phyloP scores from a whole-genome alignment of 2,888 invertebrate species.

The Andrena trimmerana region DNA sequence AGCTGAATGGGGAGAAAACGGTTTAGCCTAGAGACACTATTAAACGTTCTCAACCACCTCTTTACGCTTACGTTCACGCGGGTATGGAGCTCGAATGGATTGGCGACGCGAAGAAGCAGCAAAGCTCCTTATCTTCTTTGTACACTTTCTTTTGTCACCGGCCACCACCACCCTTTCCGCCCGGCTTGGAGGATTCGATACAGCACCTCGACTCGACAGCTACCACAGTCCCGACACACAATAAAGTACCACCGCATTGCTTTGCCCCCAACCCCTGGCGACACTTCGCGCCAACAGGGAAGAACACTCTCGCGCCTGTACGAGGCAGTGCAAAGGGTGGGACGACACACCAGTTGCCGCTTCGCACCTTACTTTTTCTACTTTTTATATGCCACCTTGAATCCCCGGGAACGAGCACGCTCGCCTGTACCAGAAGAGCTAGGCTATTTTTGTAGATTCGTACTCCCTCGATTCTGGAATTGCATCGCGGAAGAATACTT shows the following conservation, averaged over 20 bases:
- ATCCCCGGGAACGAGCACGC: conserved; percentile 19
- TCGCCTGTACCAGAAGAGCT: conserved; percentile 16
- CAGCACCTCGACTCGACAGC: not conserved
- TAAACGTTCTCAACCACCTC: conserved; percentile 7
- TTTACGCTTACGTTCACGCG: conserved; percentile 42
- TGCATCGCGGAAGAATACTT: not conserved
- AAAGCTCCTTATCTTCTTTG: conserved; percentile 13
- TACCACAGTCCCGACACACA: not conserved
- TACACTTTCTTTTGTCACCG: conserved; percentile 11
- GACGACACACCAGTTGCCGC: conserved; percentile 23
- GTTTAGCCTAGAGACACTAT: conserved; percentile 52
- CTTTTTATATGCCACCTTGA: conserved; percentile 47
- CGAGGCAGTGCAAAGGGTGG: conserved; percentile 13
- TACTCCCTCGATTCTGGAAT: not conserved
- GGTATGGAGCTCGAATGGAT: conserved; percentile 47
- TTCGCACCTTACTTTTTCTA: conserved; percentile 53
- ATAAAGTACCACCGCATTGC: not conserved
- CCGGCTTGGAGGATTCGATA: not conserved
- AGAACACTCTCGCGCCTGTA: not conserved
- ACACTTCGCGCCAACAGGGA: too few species aligned
- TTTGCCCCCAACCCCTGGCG: not conserved
- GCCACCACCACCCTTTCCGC: conserved; percentile 15
- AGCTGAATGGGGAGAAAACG: conserved; percentile 24
- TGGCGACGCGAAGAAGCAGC: conserved; percentile 44
- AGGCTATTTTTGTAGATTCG: conserved; percentile 47